Evolutionary conservation across 2,888 invertebrate genomes (phyloP).

Genomic region (Cyclophora punctaria): DNA sequence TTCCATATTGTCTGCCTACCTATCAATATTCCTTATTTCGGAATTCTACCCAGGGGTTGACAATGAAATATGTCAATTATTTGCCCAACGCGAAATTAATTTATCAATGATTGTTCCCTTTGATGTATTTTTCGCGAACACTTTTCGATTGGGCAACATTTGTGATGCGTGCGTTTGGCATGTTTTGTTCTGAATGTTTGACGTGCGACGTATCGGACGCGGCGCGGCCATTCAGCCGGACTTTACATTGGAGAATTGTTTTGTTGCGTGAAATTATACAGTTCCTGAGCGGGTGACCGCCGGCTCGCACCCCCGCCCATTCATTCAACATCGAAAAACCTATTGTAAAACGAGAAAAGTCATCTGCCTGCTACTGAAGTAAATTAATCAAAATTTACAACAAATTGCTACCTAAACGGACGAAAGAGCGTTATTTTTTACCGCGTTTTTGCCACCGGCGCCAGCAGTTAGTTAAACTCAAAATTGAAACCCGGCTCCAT

Average conservation of each 20-base stretch:
- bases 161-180: slow-evolving; percentile 58
- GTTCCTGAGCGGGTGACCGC: slow-evolving; percentile 55
- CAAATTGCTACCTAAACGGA: slow-evolving; percentile 1
- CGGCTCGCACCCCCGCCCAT: slow-evolving; percentile 38
- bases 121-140: slow-evolving; percentile 47
- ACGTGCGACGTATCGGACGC: slow-evolving; percentile 52
- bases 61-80: too few relatives aligned
- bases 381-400: slow-evolving; percentile 11
- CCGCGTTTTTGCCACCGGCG: slow-evolving; percentile 43
- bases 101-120: slow-evolving; percentile 30
- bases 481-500: slow-evolving; percentile 35
- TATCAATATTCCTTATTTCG: slow-evolving; percentile 18
- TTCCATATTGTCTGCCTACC: slow-evolving; percentile 35
- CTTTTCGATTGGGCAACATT: slow-evolving; percentile 48
- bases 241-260: slow-evolving; percentile 48
- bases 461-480: slow-evolving; percentile 35
- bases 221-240: slow-evolving; percentile 50
- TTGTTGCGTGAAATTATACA: slow-evolving; percentile 64
- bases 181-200: slow-evolving; percentile 60
- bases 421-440: slow-evolving; percentile 15
- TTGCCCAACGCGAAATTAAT: neutral
- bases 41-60: too few relatives aligned
- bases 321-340: slow-evolving; percentile 31
- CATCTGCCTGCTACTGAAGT: slow-evolving; percentile 8
- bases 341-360: slow-evolving; percentile 10